Evolutionary conservation across 2,797 vertebrate species (phyloP).

Genomic region (Rhynchonycteris naso): DNA sequence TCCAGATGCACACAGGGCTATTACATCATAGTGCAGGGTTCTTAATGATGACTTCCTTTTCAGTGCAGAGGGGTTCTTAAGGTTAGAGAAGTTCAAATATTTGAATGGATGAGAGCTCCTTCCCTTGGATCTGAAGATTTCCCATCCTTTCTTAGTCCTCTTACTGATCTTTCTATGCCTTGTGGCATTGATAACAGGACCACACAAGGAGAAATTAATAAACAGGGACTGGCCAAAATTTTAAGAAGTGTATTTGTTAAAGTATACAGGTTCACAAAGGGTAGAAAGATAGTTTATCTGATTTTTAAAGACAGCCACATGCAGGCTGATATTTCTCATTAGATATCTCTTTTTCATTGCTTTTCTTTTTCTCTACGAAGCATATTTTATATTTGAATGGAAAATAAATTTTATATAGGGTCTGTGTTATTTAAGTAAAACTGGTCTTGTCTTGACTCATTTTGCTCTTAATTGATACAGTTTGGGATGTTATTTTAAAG

Average conservation of each 20-base stretch:
- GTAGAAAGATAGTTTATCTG: not conserved
- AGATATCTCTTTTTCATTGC: not conserved
- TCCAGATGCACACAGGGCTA: not conserved
- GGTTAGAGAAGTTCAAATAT: conserved; percentile 18
- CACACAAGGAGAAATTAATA: not conserved
- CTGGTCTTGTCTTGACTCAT: not conserved
- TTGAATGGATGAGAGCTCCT: not conserved
- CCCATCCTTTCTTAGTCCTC: not conserved
- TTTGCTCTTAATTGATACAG: not conserved
- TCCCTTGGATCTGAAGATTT: conserved; percentile 5
- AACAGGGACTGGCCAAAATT: not conserved
- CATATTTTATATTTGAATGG: not conserved
- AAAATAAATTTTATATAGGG: not conserved
- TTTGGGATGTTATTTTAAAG: not conserved
- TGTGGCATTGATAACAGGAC: not conserved
- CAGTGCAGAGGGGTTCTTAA: not conserved
- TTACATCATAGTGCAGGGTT: not conserved
- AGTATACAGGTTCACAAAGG: not conserved
- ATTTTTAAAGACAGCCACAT: conserved; percentile 24
- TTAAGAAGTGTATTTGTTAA: not conserved
- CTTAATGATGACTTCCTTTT: not conserved
- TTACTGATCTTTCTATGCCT: not conserved
- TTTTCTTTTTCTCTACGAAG: not conserved
- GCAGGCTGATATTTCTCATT: not conserved
- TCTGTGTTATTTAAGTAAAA: not conserved